Conservation (phyloP, 2,113 vertebrate genomes). For the Mesembrinibis cayennensis region DNA sequence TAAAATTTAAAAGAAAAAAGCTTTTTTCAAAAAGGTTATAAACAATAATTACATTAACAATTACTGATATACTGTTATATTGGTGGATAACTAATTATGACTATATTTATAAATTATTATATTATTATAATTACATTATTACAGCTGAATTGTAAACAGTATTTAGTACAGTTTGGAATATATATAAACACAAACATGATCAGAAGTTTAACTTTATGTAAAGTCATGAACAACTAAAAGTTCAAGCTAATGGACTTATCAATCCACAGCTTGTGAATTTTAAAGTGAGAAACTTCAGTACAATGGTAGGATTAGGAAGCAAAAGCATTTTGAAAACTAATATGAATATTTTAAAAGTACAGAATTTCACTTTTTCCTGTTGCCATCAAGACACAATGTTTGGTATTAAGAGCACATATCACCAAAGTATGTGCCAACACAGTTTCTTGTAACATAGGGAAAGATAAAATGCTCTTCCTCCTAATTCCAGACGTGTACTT, state of each 20-base stretch:
- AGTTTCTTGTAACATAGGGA: background rate
- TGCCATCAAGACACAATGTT: background rate
- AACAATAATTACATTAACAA: background rate
- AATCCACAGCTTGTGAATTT: slow-evolving; percentile 45
- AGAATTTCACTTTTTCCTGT: slow-evolving; percentile 19
- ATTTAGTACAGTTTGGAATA: background rate
- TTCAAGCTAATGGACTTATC: slow-evolving; percentile 21
- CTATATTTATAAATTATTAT: background rate
- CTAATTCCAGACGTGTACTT: background rate
- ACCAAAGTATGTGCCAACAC: background rate
- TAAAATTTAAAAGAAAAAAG: background rate
- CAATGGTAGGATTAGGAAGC: slow-evolving; percentile 3
- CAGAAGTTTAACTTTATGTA: background rate
- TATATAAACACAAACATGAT: background rate
- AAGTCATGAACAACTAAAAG: background rate
- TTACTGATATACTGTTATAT: background rate
- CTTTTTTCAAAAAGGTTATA: background rate
- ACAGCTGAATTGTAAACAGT: background rate
- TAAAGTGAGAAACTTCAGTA: slow-evolving; percentile 42
- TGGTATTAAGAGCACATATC: background rate
- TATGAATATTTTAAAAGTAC: slow-evolving; percentile 10
- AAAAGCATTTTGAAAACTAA: slow-evolving; percentile 63
- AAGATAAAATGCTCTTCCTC: background rate
- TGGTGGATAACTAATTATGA: background rate
- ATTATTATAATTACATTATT: background rate